phyloP scores from a whole-genome alignment of 2,113 vertebrate species.

The Cathartes aura region DNA sequence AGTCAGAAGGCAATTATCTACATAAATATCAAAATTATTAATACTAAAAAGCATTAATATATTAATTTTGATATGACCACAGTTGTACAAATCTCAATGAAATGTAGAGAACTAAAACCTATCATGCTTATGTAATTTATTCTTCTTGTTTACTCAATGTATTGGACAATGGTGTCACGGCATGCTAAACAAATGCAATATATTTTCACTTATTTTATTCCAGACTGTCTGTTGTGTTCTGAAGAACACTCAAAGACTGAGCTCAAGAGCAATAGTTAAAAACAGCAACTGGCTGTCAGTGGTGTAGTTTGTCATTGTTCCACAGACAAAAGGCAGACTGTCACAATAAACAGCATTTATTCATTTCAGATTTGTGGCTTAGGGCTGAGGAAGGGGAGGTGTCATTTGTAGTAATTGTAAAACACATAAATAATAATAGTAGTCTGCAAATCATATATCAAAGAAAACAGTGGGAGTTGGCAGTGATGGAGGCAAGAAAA shows the following conservation, averaged over 20 bases:
- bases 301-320: constrained; percentile 76
- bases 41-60: neutral
- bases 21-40: neutral
- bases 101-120: neutral
- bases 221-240: constrained; percentile 54
- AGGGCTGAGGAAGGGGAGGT: constrained; percentile 76
- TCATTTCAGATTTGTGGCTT: constrained; percentile 78
- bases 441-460: constrained; percentile 80
- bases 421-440: constrained; percentile 82
- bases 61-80: neutral
- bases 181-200: constrained; percentile 51
- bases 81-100: neutral
- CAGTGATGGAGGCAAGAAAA: constrained; percentile 74
- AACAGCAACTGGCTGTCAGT: constrained; percentile 67
- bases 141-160: constrained; percentile 20
- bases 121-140: neutral
- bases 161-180: neutral
- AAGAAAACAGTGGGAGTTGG: constrained; percentile 75
- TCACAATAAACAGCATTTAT: constrained; percentile 80
- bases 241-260: constrained; percentile 59
- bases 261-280: constrained; percentile 49
- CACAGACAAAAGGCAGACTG: constrained; percentile 80
- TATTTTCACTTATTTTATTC: constrained; percentile 57
- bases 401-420: constrained; percentile 76
- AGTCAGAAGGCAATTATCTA: neutral